Conservation (phyloP, 35 echinoderm and acorn worm genomes). For the Chiridota heheva region DNA sequence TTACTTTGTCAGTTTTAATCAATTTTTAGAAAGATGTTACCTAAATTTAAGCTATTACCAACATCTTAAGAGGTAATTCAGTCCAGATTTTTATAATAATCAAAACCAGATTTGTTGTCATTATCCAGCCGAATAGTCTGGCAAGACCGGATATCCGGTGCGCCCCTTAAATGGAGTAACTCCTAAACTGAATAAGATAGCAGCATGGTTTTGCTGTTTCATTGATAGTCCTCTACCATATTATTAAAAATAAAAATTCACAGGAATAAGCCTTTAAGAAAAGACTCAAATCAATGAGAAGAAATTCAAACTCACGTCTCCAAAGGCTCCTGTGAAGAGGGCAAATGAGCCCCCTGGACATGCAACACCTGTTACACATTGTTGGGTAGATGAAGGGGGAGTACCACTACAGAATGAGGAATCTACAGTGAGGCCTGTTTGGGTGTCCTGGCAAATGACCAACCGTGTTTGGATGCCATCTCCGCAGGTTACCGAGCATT, state of each 20-base stretch:
- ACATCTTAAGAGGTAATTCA: no score
- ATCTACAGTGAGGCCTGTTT: background rate
- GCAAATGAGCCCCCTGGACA: slow-evolving; percentile 12
- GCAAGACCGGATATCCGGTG: no score
- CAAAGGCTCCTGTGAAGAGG: slow-evolving; percentile 16
- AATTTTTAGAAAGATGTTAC: no score
- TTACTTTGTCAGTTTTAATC: no score
- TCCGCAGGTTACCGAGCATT: slow-evolving; percentile 63
- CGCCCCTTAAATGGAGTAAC: no score
- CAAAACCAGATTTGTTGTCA: no score
- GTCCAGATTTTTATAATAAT: no score
- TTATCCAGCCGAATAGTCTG: no score
- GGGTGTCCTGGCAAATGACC: slow-evolving; percentile 28
- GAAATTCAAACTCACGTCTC: slow-evolving; percentile 7
- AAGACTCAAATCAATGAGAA: background rate
- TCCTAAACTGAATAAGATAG: no score
- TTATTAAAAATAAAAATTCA: background rate
- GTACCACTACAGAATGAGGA: background rate
- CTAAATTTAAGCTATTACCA: no score
- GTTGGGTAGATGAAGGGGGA: background rate
- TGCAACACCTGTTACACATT: background rate
- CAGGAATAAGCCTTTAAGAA: background rate
- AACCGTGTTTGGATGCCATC: slow-evolving; percentile 31
- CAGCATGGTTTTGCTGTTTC: no score
- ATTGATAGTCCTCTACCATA: no score